Percentiles rank a stretch among this genome's conserved stretches.
Evolutionary conservation across 2,888 invertebrate species (phyloP).

Genomic region (Thalpophila matura): DNA sequence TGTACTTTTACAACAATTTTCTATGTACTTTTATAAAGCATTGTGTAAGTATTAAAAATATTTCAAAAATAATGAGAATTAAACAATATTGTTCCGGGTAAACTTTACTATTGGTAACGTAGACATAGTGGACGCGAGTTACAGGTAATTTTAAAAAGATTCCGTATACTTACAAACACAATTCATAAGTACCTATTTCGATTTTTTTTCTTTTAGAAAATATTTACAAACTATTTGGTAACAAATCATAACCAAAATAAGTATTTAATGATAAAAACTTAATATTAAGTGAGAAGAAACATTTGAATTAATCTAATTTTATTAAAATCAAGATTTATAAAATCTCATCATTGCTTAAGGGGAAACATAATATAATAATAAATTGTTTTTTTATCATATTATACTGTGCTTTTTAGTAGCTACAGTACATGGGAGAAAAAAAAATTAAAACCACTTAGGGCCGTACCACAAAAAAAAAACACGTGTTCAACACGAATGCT

Average conservation of each 20-base stretch:
- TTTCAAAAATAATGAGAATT: not conserved
- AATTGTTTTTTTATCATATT: constrained; percentile 1
- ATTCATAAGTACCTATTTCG: constrained; percentile 2
- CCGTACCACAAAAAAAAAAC: too few species aligned
- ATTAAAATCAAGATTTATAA: constrained; percentile 62
- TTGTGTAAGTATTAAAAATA: not conserved
- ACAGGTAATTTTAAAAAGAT: constrained; percentile 6
- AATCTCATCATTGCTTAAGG: constrained; percentile 49
- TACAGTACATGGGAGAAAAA: not conserved
- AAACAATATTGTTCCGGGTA: not conserved
- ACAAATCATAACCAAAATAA: constrained; percentile 62
- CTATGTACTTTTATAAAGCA: not conserved
- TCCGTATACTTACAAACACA: not conserved
- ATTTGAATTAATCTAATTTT: constrained; percentile 45
- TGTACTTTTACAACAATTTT: not conserved
- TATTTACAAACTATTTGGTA: constrained; percentile 71
- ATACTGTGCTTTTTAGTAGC: not conserved
- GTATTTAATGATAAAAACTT: constrained; percentile 44
- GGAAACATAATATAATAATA: constrained; percentile 26
- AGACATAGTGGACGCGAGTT: not conserved
- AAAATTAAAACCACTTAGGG: not conserved
- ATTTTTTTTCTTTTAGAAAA: constrained; percentile 47
- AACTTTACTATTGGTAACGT: not conserved
- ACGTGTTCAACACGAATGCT: too few species aligned
- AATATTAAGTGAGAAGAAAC: constrained; percentile 49